Evolutionary conservation across 2,797 vertebrate genomes (phyloP).

Genomic region (Myotis findleyi): DNA sequence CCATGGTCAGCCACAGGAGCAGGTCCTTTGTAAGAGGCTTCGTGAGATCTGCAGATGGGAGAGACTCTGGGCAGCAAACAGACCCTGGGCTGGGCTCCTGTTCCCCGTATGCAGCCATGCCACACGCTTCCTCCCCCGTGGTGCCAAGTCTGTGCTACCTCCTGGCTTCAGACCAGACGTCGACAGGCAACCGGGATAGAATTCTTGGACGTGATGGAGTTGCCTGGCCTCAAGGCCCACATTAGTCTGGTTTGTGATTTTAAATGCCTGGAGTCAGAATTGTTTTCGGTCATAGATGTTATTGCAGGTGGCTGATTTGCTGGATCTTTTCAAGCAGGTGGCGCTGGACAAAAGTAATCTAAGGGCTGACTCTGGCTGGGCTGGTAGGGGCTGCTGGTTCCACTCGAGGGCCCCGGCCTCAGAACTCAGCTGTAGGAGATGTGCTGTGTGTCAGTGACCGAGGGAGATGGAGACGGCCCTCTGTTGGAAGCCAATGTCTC

Average conservation of each 20-base stretch:
- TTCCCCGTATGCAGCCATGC: neutral
- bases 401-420: neutral
- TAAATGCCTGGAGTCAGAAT: neutral
- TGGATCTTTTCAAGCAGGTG: conserved; percentile 3
- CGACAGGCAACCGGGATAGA: neutral
- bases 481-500: neutral
- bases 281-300: neutral
- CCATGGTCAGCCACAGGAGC: neutral
- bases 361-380: neutral
- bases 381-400: neutral
- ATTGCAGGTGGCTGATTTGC: neutral
- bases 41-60: neutral
- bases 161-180: neutral
- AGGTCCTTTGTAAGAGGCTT: neutral
- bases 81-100: neutral
- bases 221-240: neutral
- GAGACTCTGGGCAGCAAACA: neutral
- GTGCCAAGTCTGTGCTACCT: neutral
- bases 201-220: neutral
- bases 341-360: neutral
- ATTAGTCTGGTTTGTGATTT: neutral
- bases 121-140: fast-evolving
- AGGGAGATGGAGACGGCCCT: neutral
- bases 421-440: neutral
- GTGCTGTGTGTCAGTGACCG: neutral